Conservation (phyloP, 2,888 invertebrate genomes). For the Chironomus riparius region DNA sequence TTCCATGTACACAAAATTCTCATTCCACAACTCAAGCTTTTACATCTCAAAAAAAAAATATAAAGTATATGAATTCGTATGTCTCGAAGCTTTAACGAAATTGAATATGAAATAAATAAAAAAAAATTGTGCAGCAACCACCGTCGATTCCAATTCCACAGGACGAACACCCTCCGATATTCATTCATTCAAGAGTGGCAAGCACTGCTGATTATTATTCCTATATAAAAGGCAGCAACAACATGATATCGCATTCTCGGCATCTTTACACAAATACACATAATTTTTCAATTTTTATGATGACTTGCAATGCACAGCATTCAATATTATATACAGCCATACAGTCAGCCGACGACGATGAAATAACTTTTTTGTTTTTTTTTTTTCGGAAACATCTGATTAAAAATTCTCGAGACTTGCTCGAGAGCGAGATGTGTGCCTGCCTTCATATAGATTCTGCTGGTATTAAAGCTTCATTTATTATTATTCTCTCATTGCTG, state of each 20-base stretch:
- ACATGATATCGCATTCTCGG: too few relatives aligned
- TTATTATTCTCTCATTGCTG: neutral
- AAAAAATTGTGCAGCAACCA: too few relatives aligned
- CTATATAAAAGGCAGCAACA: too few relatives aligned
- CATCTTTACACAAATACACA: neutral
- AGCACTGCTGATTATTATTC: too few relatives aligned
- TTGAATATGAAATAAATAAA: too few relatives aligned
- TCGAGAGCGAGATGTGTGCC: neutral
- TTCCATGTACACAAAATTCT: neutral
- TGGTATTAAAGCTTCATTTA: neutral
- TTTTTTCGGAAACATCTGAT: conserved; percentile 27
- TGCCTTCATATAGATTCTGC: neutral
- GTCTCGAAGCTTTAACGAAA: too few relatives aligned
- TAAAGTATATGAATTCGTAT: too few relatives aligned
- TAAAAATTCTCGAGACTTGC: conserved; percentile 26
- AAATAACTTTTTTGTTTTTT: neutral
- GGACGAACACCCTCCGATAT: too few relatives aligned
- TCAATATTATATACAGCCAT: conserved; percentile 1
- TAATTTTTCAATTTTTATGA: neutral
- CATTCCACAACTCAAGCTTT: too few relatives aligned
- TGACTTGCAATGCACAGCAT: neutral
- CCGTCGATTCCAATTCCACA: too few relatives aligned
- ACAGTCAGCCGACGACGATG: neutral
- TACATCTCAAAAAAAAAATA: too few relatives aligned
- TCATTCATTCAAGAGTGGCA: too few relatives aligned